phyloP scores from a whole-genome alignment of 1,140 invertebrate genomes.

The Dryas iulia region DNA sequence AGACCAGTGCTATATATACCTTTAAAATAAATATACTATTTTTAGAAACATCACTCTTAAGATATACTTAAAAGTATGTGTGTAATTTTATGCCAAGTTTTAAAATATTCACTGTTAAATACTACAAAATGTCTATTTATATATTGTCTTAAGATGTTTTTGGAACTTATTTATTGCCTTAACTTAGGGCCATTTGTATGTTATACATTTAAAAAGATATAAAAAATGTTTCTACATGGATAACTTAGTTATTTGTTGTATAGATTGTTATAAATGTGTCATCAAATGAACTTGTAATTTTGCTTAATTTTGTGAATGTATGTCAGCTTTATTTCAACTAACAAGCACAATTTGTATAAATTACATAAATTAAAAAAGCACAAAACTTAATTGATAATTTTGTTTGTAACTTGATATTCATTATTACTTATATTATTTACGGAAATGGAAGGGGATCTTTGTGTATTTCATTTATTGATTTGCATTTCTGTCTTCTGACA shows the following conservation, averaged over 20 bases:
- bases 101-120: not conserved
- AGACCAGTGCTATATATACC: constrained; percentile 22
- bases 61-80: not conserved
- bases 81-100: not conserved
- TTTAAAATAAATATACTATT: constrained; percentile 14
- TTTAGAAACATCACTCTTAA: not conserved
- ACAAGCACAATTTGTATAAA: constrained; percentile 45
- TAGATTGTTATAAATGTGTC: constrained; percentile 27
- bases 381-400: constrained; percentile 36
- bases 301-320: constrained; percentile 32
- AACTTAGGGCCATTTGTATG: constrained; percentile 41
- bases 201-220: constrained; percentile 29
- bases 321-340: constrained; percentile 32
- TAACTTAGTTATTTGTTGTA: constrained; percentile 32
- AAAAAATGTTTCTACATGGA: constrained; percentile 22
- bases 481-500: constrained; percentile 35
- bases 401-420: constrained; percentile 31
- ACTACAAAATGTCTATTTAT: not conserved
- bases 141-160: not conserved
- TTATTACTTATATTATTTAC: constrained; percentile 17
- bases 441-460: constrained; percentile 9
- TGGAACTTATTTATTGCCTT: constrained; percentile 22
- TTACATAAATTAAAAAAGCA: constrained; percentile 33
- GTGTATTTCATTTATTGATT: constrained; percentile 28
- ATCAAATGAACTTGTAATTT: constrained; percentile 30